phyloP scores from a whole-genome alignment of 2,113 vertebrate genomes.

The Austrofundulus limnaeus region DNA sequence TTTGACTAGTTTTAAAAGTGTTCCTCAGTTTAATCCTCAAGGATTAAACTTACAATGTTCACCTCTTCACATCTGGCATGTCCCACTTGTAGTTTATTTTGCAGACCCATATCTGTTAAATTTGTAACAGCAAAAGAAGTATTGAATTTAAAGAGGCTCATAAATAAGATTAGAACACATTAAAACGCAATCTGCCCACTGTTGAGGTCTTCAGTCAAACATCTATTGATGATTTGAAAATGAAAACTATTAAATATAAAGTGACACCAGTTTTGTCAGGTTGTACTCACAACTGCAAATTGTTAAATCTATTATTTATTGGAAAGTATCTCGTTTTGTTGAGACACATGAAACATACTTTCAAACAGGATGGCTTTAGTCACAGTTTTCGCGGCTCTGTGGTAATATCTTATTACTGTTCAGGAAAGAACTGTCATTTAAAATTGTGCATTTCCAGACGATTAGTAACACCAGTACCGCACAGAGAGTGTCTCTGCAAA shows the following conservation, averaged over 20 bases:
- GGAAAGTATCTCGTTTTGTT: background rate
- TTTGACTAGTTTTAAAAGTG: background rate
- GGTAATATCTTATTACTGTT: slow-evolving; percentile 32
- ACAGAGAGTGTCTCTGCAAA: slow-evolving; percentile 52
- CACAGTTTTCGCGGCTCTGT: slow-evolving; percentile 12
- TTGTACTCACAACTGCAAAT: background rate
- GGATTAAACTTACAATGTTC: background rate
- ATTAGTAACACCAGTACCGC: slow-evolving; percentile 55
- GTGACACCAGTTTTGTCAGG: slow-evolving; percentile 6
- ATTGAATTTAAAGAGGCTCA: too few species aligned
- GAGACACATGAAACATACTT: slow-evolving; percentile 12
- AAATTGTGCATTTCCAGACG: slow-evolving; percentile 61
- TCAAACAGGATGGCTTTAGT: slow-evolving; percentile 12
- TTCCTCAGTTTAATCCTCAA: background rate
- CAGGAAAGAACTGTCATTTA: slow-evolving; percentile 27
- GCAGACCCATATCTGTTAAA: background rate
- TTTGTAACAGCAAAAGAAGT: too few species aligned
- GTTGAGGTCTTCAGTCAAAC: background rate
- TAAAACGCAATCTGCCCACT: background rate
- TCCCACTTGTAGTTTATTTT: background rate
- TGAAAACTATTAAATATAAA: background rate
- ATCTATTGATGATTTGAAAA: background rate
- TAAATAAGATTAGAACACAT: too few species aligned
- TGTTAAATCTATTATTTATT: background rate
- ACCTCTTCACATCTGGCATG: background rate